Base-by-base conservation (phyloP, 2,888 invertebrate genomes). In the Drosophila suboccidentalis region DNA sequence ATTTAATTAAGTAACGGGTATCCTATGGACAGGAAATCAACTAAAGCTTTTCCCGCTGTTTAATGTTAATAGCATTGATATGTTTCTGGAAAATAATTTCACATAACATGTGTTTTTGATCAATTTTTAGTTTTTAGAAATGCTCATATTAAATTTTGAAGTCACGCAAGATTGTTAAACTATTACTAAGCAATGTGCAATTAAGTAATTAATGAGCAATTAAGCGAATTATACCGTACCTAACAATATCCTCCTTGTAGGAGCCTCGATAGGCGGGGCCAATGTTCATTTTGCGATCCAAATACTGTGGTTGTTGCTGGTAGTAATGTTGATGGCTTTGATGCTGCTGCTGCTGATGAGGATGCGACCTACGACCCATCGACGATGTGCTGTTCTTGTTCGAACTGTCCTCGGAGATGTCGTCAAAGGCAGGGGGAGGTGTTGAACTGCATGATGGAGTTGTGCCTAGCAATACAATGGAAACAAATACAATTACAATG, bases 381-480 rank as follows among this genome's bases (percentile, higher is more conserved):
- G 90, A 91, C 43, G 90, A 89, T 57, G 90, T 91, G 81, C 92
- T 91, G 73, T 91, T 90, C 87, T 90, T 92, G 73, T 92, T 91
- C 75, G 91, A 92, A 80, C 92, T 93, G 82, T 92, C 92, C 89
- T 92, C 93, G 83, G 93, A 93, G 75, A 96, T 96, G 93, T 98
- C 97, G 92, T 97, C 97, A 93, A 97, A 97, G 83, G 97, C 96
- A 85, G 97, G 97, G 89, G 97, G 97, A 85, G 98, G 97, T 80
- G 97, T 97, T 90, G 97, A 97, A 93, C 96, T 96, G 94, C 96
- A 96, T 90, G 95, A 95, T 90, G 95, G 94, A 90, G 95, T 94
- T 92, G 94, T 93, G 93, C 94, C 94, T 94, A 93, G 92, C 92
- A 84, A 92, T 92, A 92, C 91, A 90, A 90, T 89, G 80, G 88